phyloP scores from a whole-genome alignment of 2,797 vertebrate species.

The Buceros bicornis region DNA sequence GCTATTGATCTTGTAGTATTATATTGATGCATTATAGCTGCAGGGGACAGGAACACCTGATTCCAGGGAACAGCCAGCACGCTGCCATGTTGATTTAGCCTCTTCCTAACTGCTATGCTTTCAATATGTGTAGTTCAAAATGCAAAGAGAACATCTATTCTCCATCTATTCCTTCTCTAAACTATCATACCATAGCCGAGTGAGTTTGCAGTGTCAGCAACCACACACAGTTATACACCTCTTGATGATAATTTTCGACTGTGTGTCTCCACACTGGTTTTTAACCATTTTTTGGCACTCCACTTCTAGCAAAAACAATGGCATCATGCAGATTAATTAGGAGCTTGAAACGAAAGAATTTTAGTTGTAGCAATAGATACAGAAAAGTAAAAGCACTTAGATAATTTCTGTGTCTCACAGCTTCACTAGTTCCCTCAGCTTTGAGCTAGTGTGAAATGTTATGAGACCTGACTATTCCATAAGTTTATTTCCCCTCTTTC shows the following conservation, averaged over 20 bases:
- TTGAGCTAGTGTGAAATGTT: background rate
- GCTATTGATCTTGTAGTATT: conserved; percentile 33
- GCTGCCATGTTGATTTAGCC: conserved; percentile 28
- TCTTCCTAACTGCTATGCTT: background rate
- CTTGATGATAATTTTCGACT: background rate
- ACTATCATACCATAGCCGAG: background rate
- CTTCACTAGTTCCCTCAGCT: background rate
- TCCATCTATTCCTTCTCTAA: background rate
- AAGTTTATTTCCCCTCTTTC: background rate
- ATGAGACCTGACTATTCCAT: background rate
- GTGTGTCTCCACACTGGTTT: background rate
- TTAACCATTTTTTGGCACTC: background rate
- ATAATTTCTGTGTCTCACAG: background rate
- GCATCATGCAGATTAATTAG: background rate
- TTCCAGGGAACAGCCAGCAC: background rate
- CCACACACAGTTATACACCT: background rate
- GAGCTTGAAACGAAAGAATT: background rate
- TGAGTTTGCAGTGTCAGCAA: background rate
- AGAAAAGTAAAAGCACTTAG: background rate
- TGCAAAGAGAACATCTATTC: background rate
- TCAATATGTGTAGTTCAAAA: background rate
- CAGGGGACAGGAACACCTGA: conserved; percentile 36
- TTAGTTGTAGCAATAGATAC: background rate
- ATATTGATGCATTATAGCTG: conserved; percentile 12
- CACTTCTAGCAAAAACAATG: background rate